Base-by-base conservation (phyloP, 1,140 invertebrate genomes). In the Thrips palmi region DNA sequence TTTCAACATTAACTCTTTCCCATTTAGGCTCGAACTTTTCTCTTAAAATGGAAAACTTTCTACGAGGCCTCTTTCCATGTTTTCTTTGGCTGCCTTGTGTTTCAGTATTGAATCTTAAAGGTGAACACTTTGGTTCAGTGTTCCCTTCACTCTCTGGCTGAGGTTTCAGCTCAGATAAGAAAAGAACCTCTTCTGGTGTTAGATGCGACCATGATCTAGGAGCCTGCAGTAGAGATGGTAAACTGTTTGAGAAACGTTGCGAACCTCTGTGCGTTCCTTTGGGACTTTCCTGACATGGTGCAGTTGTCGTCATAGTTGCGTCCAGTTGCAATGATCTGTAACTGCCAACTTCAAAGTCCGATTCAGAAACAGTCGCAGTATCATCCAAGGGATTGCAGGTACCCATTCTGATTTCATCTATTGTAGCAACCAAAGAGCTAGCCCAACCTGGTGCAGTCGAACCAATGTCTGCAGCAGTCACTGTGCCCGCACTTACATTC, bases 361-460 rank as follows among this genome's bases (percentile, higher is more conserved):
- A n/a, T n/a, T n/a, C n/a, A n/a, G n/a, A n/a, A n/a, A n/a, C 3
- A 44, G 40, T 2, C 24, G 27, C 25, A 38, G 42, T 28, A 23
- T 65, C 60, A 45, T 68, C 60, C 60, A 64, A 68, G 27, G 62
- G 49, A 40, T 58, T 55, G 2, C 59, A 57, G 2, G 65, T 61
- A 11, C 59, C 62, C 44, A 63, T 64, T 45, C 63, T 58, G n/a
- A 72, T 72, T 52, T 71, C 68, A 46, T 71, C 68, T 39, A 72
- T 72, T 2, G 69, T 72, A 3, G 65, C 68, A 2, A 72, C 68
- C 6, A 72, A 50, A 6, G 68, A 65, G 46, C 68, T 68, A 36
- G 63, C 63, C 1, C 64, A 66, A 46, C 60, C 17, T n/a, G n/a
- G 57, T 47, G 44, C 52, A 47, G 43, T 55, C 62, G 48, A 58